Conservation (phyloP, 2,797 vertebrate genomes). For the Sebastes nivosus region DNA sequence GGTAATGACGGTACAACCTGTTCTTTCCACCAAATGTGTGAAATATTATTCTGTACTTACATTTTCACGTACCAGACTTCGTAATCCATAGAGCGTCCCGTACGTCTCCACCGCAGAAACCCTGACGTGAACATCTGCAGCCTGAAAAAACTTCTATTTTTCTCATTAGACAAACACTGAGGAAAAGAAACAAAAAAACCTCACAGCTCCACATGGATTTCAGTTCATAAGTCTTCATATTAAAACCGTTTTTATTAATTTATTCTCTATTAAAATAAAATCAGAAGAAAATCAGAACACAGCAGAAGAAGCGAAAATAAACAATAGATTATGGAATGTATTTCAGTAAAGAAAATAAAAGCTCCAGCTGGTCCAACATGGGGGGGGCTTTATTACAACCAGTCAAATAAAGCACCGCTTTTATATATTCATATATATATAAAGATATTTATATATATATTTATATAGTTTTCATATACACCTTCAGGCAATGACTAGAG, state of each 20-base stretch:
- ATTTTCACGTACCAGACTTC: neutral
- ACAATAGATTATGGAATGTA: slow-evolving; percentile 84
- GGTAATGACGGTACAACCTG: too few relatives aligned
- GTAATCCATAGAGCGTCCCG: neutral
- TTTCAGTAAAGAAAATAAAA: slow-evolving; percentile 94
- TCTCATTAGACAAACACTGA: neutral
- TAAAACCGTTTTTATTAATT: slow-evolving; percentile 85
- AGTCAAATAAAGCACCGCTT: slow-evolving; percentile 99
- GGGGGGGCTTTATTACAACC: slow-evolving; percentile 98
- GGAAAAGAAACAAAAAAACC: slow-evolving; percentile 12
- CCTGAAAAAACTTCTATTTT: neutral
- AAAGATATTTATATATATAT: slow-evolving; percentile 78
- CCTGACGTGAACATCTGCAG: neutral
- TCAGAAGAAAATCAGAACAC: slow-evolving; percentile 70
- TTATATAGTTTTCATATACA: slow-evolving; percentile 90
- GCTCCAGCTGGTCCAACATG: slow-evolving; percentile 97
- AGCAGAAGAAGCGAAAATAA: slow-evolving; percentile 77
- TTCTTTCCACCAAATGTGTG: neutral
- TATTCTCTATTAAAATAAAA: slow-evolving; percentile 84
- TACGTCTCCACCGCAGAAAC: neutral
- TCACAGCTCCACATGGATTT: slow-evolving; percentile 40
- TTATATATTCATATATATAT: slow-evolving; percentile 77
- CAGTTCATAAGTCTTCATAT: slow-evolving; percentile 72
- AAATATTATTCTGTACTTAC: neutral
- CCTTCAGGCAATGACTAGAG: slow-evolving; percentile 97